These are phyloP conservation scores for Podiceps cristatus DNA, from an alignment of 2,113 vertebrate species.

Conservation along the genomic window DNA sequence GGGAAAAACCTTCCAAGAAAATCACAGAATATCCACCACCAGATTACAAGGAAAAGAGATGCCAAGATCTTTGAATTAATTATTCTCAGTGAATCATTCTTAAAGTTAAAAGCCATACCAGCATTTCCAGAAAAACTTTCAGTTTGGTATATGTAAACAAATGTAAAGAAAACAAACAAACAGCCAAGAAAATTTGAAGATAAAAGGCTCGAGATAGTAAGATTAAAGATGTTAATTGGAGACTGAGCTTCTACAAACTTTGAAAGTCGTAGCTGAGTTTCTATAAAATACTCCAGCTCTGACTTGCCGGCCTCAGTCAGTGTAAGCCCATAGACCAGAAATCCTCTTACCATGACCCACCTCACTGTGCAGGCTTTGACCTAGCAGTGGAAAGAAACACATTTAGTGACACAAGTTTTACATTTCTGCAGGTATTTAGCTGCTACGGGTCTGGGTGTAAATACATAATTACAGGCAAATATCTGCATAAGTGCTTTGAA, in stretches of 20 bases:
- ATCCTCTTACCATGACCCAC: neutral
- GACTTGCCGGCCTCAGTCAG: neutral
- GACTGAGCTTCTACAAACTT: neutral
- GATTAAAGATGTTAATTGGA: slow-evolving; percentile 20
- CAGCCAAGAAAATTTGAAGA: slow-evolving; percentile 30
- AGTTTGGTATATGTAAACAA: slow-evolving; percentile 15
- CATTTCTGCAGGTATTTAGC: neutral
- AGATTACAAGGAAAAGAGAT: slow-evolving; percentile 45
- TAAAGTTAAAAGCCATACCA: slow-evolving; percentile 46
- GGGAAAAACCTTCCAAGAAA: slow-evolving; percentile 46
- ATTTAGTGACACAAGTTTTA: neutral
- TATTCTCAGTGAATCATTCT: slow-evolving; percentile 47
- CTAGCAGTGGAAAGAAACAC: neutral
- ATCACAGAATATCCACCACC: slow-evolving; percentile 40
- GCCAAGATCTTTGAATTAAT: slow-evolving; percentile 56
- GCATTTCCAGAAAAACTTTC: slow-evolving; percentile 62
- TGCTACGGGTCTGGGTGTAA: neutral
- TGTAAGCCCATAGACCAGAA: neutral
- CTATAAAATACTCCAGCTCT: neutral
- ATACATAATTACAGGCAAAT: neutral
- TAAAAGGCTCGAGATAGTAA: slow-evolving; percentile 61
- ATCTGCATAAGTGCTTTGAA: neutral
- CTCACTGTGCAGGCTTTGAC: neutral
- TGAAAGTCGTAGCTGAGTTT: neutral
- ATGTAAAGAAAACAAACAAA: slow-evolving; percentile 60